Conservation (phyloP, 1,140 invertebrate species). For the Papilio polyxenes region DNA sequence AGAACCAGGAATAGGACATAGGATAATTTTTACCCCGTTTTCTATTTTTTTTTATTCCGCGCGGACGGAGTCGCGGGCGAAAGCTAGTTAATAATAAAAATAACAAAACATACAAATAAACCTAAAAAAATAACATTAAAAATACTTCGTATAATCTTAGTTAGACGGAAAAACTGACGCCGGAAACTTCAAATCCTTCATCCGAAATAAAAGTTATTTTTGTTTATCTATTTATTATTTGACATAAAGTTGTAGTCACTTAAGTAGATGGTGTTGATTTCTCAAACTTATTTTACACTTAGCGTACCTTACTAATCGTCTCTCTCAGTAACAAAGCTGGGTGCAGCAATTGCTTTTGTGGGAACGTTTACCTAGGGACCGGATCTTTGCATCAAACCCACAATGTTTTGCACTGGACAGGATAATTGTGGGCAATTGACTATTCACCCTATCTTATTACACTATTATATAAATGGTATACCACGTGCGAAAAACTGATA, state of each 20-base stretch:
- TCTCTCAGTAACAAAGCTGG: background rate
- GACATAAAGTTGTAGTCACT: background rate
- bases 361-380: background rate
- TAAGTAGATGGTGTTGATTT: background rate
- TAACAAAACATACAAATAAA: too few relatives aligned
- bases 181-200: too few relatives aligned
- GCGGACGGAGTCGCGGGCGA: too few relatives aligned
- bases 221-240: too few relatives aligned
- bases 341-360: background rate
- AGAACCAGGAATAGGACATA: too few relatives aligned
- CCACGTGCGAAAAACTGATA: background rate
- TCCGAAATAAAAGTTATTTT: too few relatives aligned
- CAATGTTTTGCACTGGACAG: conserved; percentile 25
- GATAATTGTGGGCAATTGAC: conserved; percentile 27
- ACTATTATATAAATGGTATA: conserved; percentile 19
- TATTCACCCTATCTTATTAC: conserved; percentile 14
- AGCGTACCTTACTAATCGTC: background rate
- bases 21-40: too few relatives aligned
- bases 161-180: too few relatives aligned
- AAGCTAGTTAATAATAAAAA: too few relatives aligned
- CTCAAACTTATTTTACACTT: background rate
- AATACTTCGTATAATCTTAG: too few relatives aligned
- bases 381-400: conserved; percentile 10
- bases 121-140: too few relatives aligned
- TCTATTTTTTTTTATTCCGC: too few relatives aligned